Evolutionary conservation across 2,113 vertebrate species (phyloP), one percentile per base, ranked within the genome.

Genomic region (Morone chrysops): DNA sequence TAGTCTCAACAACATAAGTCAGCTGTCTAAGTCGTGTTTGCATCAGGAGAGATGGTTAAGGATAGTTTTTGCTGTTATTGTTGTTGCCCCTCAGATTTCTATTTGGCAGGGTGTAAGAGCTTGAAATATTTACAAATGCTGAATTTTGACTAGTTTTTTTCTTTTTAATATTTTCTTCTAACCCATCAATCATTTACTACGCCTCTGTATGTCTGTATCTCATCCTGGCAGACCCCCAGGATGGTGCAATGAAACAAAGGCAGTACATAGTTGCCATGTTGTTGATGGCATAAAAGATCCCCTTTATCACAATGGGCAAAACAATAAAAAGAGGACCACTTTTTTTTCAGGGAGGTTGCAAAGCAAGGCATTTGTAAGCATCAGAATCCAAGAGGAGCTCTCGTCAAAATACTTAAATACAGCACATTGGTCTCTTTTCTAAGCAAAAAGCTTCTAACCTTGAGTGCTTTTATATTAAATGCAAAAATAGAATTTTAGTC

Each of bases 51-150:
- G 60, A 84, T 83, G 73, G 62, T 87, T 88, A 73, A 87, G 81
- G 84, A 70, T 59, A 76, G 74, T 82, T 79, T 86, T 85, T 83
- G 36, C 79, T 89, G 74, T 81, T 90, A 62, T 81, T 89, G 86
- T 78, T 89, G 80, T 86, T 85, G 79, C 70, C 81, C 63, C 84
- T 91, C 76, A 90, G 84, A 93, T 94, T 75, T 92, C 38, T 85
- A 81, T 89, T 88, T 89, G 87, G 77, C 69, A 87, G 65, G 57
- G 81, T 90, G 88, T 87, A 90, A 86, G 69, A 90, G 80, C 76
- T 74, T 93, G 78, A 94, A 94, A 93, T 93, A 92, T 94, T 93
- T 88, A 92, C 80, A 82, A 87, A 90, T 89, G 69, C 78, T 87
- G 75, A 89, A 85, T 91, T 92, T 83, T 86, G 70, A 79, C 69